Percentiles rank a stretch among this genome's conserved stretches.
Conservation (phyloP, 2,797 vertebrate genomes). For the Argyrosomus regius region DNA sequence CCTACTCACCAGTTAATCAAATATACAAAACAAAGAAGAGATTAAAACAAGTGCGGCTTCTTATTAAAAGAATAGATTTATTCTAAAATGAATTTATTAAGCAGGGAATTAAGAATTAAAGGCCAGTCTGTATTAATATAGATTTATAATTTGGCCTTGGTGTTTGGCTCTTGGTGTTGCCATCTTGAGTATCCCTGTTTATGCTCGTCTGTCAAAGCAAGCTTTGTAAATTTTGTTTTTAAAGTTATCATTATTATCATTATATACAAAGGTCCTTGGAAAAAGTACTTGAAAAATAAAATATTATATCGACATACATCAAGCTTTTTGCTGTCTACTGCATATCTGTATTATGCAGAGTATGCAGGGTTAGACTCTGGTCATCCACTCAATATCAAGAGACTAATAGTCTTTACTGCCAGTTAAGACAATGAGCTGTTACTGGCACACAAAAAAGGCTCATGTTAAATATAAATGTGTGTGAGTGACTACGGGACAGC, state of each 20-base stretch:
- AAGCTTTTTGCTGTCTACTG: not conserved
- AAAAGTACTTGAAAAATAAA: not conserved
- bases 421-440: slow-evolving; percentile 11
- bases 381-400: not conserved
- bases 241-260: no score
- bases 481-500: slow-evolving; percentile 6
- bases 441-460: not conserved
- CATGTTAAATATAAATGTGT: not conserved
- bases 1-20: not conserved
- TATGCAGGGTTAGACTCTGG: not conserved
- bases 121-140: not conserved
- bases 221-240: no score
- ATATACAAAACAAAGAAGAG: not conserved
- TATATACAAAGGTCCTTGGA: not conserved
- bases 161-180: no score
- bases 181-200: no score
- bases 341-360: not conserved
- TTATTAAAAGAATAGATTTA: not conserved
- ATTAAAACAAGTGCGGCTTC: not conserved
- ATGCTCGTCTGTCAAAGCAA: no score
- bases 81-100: not conserved
- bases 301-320: not conserved
- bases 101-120: not conserved
- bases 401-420: not conserved
- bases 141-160: not conserved